Evolutionary conservation across 2,888 invertebrate species (phyloP), one percentile per base, ranked within the genome.

Genomic region (Willowsia nigromaculata): DNA sequence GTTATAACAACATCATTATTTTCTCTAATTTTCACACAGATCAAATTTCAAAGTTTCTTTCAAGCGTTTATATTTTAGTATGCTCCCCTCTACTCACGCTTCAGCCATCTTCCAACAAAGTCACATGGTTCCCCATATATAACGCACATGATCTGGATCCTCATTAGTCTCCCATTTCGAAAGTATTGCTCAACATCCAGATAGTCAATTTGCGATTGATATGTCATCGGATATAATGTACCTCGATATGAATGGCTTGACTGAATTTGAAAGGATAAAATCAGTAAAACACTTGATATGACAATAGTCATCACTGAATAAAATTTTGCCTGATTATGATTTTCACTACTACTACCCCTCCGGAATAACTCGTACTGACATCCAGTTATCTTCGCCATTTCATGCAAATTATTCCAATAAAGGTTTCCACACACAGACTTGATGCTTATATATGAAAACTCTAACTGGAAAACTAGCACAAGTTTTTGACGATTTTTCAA

Each of bases 61-160:
- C n/a, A n/a, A n/a, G n/a, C n/a, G n/a, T n/a, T n/a, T 53, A n/a
- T 53, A 15, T 50, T 53, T n/a, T 18, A 6, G 37, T 4, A 37
- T n/a, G n/a, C n/a, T n/a, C n/a, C n/a, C n/a, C n/a, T 9, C 37
- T 37, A 53, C 90, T 90, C 65, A 90, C 90, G 88, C 88, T 91
- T 91, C 33, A 90, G 76, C 91, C 91, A 91, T 59, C 91, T 53
- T 47, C 91, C 91, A 47, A 88, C 85, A 33, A 91, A 82, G 62
- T 91, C 91, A 82, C 91, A 91, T 30, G 90, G 90, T 59, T 85
- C 91, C 15, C 78, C 90, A 76, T 90, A 91, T 81, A 91, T 82
- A 59, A 91, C 83, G 50, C 91, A 91, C 89, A 85, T 87, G 81
- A 91, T 90, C 65, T 91, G 91, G 18, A 91, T 68, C 30, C 85